Percentiles rank a stretch among this genome's conserved stretches.
Evolutionary conservation across 1,140 invertebrate species (phyloP).

Genomic region (Hermetia illucens): DNA sequence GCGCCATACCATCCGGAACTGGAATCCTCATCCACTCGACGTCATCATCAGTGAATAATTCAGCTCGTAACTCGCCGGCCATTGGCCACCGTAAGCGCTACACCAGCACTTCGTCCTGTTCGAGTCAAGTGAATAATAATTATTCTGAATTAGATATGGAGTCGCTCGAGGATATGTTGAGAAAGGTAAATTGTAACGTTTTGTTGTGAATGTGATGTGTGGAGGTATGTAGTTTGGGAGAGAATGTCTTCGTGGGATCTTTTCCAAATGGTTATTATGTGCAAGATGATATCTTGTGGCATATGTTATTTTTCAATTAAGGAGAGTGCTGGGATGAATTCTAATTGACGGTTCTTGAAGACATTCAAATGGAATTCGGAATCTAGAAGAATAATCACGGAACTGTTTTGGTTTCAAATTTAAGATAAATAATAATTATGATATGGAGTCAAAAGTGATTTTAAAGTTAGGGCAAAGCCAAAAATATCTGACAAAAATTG

Average conservation of each 20-base stretch:
- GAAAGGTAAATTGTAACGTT: constrained; percentile 45
- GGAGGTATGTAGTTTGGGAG: neutral
- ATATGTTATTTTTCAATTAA: neutral
- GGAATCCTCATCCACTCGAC: neutral
- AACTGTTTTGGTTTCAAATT: no score
- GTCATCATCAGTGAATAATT: neutral
- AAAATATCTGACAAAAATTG: no score
- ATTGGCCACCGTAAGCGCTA: constrained; percentile 25
- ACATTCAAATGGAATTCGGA: no score
- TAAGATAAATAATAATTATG: no score
- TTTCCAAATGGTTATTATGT: neutral
- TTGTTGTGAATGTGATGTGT: neutral
- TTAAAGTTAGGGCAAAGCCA: no score
- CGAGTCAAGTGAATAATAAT: constrained; percentile 42
- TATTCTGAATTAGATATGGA: constrained; percentile 63
- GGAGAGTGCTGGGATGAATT: neutral
- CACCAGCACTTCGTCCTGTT: constrained; percentile 29
- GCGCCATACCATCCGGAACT: no score
- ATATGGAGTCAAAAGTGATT: no score
- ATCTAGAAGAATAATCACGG: no score
- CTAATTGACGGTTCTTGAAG: no score
- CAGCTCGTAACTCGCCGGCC: constrained; percentile 18
- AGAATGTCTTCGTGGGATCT: no score
- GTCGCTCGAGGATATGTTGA: constrained; percentile 65
- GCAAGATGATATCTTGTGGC: neutral